Conservation (phyloP, 2,888 invertebrate genomes). For the Acronicta psi region DNA sequence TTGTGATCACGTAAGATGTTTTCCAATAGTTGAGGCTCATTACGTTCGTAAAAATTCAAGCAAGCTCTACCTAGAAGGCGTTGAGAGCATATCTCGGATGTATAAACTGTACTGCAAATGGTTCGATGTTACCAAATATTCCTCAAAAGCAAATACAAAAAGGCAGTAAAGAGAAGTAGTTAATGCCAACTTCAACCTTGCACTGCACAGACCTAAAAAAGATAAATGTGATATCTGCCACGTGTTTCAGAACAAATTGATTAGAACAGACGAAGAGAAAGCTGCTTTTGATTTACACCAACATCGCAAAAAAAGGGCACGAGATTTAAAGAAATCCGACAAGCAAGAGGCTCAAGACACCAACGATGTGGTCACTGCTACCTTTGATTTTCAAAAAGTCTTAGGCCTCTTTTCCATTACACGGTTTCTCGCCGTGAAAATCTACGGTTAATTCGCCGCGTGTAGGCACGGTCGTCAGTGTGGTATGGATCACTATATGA, state of each 20-base stretch:
- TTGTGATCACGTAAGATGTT: constrained; percentile 36
- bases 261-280: constrained; percentile 15
- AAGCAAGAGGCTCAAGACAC: constrained; percentile 10
- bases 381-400: constrained; percentile 50
- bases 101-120: constrained; percentile 29
- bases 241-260: constrained; percentile 1
- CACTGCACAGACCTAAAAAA: constrained; percentile 41
- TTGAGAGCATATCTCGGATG: constrained; percentile 31
- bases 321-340: constrained; percentile 9
- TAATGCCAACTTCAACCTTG: constrained; percentile 39
- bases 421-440: constrained; percentile 48
- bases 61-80: constrained; percentile 30
- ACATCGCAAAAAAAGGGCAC: constrained; percentile 8
- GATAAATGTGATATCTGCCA: constrained; percentile 22
- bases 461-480: too few relatives aligned
- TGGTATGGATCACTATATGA: constrained; percentile 44
- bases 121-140: constrained; percentile 20
- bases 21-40: constrained; percentile 30
- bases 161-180: constrained; percentile 22
- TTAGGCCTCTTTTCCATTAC: constrained; percentile 9
- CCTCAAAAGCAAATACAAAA: constrained; percentile 6
- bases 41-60: constrained; percentile 35
- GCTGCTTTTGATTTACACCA: constrained; percentile 4
- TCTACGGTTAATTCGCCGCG: too few relatives aligned
- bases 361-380: constrained; percentile 12